Conservation (phyloP, 2,888 invertebrate genomes). For the Zeuzera pyrina region DNA sequence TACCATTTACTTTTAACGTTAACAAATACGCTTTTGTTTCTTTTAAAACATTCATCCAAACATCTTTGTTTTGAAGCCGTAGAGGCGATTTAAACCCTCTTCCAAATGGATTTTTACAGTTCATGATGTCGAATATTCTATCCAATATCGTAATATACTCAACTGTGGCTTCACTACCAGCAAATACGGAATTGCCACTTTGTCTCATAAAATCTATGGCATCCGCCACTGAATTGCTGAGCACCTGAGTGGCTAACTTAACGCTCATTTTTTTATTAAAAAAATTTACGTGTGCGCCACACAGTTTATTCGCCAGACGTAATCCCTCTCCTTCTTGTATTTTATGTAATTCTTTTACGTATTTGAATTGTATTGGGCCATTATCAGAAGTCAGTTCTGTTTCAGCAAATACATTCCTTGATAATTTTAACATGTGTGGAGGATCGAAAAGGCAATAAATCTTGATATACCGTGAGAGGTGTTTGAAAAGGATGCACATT, state of each 20-base stretch:
- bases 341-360: conserved; percentile 1
- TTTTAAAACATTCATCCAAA: conserved; percentile 6
- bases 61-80: conserved; percentile 6
- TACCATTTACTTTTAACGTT: conserved; percentile 3
- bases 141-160: conserved; percentile 10
- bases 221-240: background rate
- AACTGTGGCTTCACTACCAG: background rate
- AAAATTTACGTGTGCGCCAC: background rate
- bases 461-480: too few species aligned
- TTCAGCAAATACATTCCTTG: conserved; percentile 3
- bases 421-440: too few species aligned
- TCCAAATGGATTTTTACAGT: conserved; percentile 11
- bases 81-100: conserved; percentile 12
- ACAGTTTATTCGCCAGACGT: conserved; percentile 1
- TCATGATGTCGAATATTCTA: conserved; percentile 12
- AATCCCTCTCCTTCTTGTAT: conserved; percentile 2
- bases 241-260: background rate
- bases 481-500: too few species aligned
- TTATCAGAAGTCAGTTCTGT: conserved; percentile 1
- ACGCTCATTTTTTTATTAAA: background rate
- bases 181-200: background rate
- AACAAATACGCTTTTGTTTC: conserved; percentile 5
- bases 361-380: conserved; percentile 1
- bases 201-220: background rate
- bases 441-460: too few species aligned